Percentiles rank a stretch among this genome's conserved stretches.
Evolutionary conservation across 2,888 invertebrate genomes (phyloP).

Genomic region (Mimumesa dahlbomi): DNA sequence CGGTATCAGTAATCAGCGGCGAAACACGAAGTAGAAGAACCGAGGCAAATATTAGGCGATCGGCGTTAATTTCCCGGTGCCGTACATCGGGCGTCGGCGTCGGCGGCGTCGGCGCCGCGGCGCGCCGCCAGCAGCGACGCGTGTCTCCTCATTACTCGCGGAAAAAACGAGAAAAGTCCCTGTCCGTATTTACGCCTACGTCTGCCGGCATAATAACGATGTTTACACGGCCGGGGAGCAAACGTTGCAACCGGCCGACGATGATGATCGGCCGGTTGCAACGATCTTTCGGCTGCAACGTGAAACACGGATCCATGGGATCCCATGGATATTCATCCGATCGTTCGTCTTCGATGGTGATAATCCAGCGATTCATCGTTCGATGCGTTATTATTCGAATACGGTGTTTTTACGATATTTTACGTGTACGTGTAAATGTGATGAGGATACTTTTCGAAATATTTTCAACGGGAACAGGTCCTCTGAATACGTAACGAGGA

Average conservation of each 20-base stretch:
- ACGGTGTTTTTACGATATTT: too few relatives aligned
- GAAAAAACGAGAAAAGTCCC: slow-evolving; percentile 23
- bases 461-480: too few relatives aligned
- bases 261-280: slow-evolving; percentile 6
- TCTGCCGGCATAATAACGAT: slow-evolving; percentile 44
- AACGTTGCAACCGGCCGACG: slow-evolving; percentile 14
- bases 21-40: slow-evolving; percentile 47
- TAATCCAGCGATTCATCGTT: too few relatives aligned
- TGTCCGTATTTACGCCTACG: slow-evolving; percentile 33
- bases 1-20: slow-evolving; percentile 48
- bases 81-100: too few relatives aligned
- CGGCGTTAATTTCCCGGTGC: slow-evolving; percentile 39
- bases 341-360: neutral
- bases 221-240: slow-evolving; percentile 25
- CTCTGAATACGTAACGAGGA: too few relatives aligned
- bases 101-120: too few relatives aligned
- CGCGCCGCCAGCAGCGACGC: slow-evolving; percentile 5
- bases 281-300: neutral
- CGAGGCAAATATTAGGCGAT: slow-evolving; percentile 50
- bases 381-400: too few relatives aligned
- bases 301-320: too few relatives aligned
- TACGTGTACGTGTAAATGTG: too few relatives aligned
- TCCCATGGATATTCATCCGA: too few relatives aligned
- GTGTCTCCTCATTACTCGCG: slow-evolving; percentile 34
- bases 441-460: too few relatives aligned